Conservation (phyloP, 1,140 invertebrate genomes). For the Drosophila tsacasi region DNA sequence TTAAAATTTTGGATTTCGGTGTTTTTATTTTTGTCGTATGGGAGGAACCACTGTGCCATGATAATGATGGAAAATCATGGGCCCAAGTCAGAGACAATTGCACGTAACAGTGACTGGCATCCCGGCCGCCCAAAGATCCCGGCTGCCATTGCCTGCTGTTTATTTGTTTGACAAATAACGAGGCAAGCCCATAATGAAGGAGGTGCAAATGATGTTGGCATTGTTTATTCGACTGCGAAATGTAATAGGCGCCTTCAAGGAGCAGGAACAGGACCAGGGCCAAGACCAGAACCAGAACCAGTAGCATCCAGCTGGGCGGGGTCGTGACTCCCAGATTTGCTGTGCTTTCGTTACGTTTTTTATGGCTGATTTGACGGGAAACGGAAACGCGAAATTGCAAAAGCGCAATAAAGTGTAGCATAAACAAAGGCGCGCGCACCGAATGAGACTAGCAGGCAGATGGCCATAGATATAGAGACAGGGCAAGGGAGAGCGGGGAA, state of each 20-base stretch:
- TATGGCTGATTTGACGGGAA: conserved; percentile 83
- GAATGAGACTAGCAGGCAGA: conserved; percentile 55
- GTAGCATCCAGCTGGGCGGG: conserved; percentile 52
- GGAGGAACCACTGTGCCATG: too few species aligned
- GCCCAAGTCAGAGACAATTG: conserved; percentile 69
- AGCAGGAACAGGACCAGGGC: conserved; percentile 2
- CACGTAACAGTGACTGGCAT: conserved; percentile 68
- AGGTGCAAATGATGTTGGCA: conserved; percentile 83
- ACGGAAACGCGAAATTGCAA: conserved; percentile 83
- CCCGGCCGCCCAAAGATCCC: conserved; percentile 19
- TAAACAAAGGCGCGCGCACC: conserved; percentile 78
- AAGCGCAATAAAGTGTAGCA: conserved; percentile 83
- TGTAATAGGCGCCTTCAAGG: conserved; percentile 74
- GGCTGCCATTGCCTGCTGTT: conserved; percentile 57
- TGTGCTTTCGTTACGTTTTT: conserved; percentile 50
- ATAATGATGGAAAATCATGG: conserved; percentile 83
- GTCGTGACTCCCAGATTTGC: conserved; percentile 66
- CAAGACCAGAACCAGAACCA: background rate
- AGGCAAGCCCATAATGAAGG: conserved; percentile 80
- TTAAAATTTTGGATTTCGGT: too few species aligned
- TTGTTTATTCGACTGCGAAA: conserved; percentile 83
- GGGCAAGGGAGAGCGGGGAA: conserved; percentile 7
- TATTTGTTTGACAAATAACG: conserved; percentile 83
- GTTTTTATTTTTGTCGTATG: too few species aligned
- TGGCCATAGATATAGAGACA: conserved; percentile 15